phyloP scores from a whole-genome alignment of 2,113 vertebrate genomes.

The Ifrita kowaldi region DNA sequence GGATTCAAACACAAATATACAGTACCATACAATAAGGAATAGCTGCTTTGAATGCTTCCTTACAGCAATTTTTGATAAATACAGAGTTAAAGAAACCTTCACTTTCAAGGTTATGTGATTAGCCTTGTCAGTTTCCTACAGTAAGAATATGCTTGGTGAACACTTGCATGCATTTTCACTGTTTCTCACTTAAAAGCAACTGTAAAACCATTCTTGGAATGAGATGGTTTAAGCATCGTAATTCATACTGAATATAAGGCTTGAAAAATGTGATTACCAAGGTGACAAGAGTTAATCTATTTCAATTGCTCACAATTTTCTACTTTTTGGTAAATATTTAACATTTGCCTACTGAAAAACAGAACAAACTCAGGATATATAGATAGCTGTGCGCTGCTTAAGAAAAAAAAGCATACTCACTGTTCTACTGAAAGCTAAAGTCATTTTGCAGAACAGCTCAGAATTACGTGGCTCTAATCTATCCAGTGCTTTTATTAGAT shows the following conservation, averaged over 20 bases:
- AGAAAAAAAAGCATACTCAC: slow-evolving; percentile 70
- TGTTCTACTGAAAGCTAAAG: slow-evolving; percentile 88
- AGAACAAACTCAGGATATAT: background rate
- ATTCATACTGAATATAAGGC: background rate
- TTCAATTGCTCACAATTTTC: background rate
- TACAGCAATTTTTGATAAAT: background rate
- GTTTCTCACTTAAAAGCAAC: background rate
- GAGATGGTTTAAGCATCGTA: background rate
- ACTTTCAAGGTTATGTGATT: background rate
- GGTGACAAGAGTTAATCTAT: background rate
- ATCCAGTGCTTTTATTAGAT: slow-evolving; percentile 81
- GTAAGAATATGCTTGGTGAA: background rate
- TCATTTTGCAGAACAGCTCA: slow-evolving; percentile 84
- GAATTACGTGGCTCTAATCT: slow-evolving; percentile 85
- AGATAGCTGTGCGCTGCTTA: background rate
- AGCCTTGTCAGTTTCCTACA: background rate
- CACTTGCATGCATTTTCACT: background rate
- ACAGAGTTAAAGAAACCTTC: background rate
- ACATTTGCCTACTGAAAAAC: background rate
- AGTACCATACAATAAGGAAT: background rate
- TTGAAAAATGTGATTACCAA: background rate
- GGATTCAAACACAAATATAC: background rate
- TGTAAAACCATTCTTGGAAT: background rate
- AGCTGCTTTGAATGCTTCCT: background rate
- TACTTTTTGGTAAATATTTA: background rate